Conservation (phyloP, 2,113 vertebrate species). For the Chunga burmeisteri region DNA sequence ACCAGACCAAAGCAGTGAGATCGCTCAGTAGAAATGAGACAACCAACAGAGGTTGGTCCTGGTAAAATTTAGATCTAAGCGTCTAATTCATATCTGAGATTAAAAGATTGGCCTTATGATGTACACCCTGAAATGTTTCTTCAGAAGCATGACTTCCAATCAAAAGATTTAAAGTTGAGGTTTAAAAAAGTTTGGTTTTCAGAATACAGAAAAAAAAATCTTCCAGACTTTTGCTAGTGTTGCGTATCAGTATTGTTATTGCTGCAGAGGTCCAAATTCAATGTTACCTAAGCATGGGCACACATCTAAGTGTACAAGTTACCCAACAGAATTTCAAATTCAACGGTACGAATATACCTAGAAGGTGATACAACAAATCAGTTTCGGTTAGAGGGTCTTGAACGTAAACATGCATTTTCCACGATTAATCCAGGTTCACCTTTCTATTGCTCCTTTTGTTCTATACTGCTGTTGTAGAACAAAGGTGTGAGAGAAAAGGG, state of each 20-base stretch:
- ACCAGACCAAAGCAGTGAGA: background rate
- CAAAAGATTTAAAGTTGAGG: background rate
- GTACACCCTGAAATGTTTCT: background rate
- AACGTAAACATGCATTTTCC: background rate
- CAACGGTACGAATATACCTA: rapidly evolving
- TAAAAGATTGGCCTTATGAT: background rate
- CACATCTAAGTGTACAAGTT: background rate
- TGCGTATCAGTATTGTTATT: background rate
- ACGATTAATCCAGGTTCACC: background rate
- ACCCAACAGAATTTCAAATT: background rate
- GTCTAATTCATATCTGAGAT: background rate
- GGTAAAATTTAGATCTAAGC: background rate
- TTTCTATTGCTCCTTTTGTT: background rate
- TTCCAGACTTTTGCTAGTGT: background rate
- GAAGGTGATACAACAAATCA: rapidly evolving
- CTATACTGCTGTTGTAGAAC: background rate
- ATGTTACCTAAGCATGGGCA: background rate
- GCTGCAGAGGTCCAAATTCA: background rate
- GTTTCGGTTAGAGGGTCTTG: background rate
- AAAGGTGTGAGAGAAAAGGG: background rate
- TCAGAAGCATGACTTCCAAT: background rate
- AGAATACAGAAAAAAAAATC: background rate
- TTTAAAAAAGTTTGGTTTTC: background rate
- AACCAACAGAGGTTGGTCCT: background rate
- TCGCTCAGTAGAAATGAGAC: background rate